Percentiles rank a stretch among this genome's conserved stretches.
phyloP scores from a whole-genome alignment of 2,888 invertebrate species.

The Erannis defoliaria region DNA sequence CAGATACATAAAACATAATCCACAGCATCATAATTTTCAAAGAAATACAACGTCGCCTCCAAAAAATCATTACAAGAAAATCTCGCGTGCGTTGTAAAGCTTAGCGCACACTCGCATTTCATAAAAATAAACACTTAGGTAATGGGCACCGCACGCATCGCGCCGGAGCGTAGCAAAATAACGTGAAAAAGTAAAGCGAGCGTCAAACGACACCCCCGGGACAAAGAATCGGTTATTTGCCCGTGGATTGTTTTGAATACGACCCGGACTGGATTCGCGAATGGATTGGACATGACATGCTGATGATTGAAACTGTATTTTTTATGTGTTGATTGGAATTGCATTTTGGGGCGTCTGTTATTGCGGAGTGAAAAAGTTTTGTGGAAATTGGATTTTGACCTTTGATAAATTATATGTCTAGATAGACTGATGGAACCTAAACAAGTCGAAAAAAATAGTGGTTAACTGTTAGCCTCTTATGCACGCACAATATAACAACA shows the following conservation, averaged over 20 bases:
- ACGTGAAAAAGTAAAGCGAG: constrained; percentile 58
- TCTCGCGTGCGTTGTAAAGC: constrained; percentile 67
- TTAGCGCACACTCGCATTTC: constrained; percentile 66
- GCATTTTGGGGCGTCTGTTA: constrained; percentile 27
- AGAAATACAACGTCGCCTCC: constrained; percentile 30
- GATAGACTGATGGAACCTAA: no score
- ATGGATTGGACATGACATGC: constrained; percentile 49
- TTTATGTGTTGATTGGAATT: constrained; percentile 44
- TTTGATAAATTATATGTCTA: not conserved
- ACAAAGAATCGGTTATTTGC: constrained; percentile 79
- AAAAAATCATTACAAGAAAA: constrained; percentile 59
- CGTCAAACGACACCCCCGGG: constrained; percentile 78
- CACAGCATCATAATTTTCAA: constrained; percentile 11
- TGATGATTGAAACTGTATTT: constrained; percentile 37
- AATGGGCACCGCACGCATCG: constrained; percentile 72
- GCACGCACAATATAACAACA: no score
- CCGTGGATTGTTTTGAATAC: constrained; percentile 83
- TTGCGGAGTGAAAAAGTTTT: constrained; percentile 6
- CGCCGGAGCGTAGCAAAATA: constrained; percentile 40
- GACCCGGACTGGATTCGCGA: constrained; percentile 54
- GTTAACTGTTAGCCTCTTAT: no score
- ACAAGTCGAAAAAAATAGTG: no score
- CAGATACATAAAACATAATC: no score
- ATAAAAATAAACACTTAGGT: constrained; percentile 81
- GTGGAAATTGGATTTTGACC: constrained; percentile 1